Conservation (phyloP, 2,888 invertebrate genomes). For the Axea sp. region DNA sequence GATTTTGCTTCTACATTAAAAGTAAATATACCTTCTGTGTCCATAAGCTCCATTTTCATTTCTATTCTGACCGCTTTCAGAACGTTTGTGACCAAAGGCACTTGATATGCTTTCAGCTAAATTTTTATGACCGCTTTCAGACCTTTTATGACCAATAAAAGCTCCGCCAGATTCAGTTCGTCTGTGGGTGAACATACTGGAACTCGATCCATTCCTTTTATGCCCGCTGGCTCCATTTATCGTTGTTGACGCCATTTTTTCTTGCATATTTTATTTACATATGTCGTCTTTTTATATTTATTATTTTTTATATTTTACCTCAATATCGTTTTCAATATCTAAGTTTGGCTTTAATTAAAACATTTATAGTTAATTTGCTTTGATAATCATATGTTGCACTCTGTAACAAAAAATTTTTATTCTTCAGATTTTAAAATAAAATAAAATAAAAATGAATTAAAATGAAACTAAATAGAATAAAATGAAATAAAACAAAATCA, state of each 20-base stretch:
- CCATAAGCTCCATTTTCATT: conserved; percentile 74
- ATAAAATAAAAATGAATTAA: too few relatives aligned
- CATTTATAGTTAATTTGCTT: conserved; percentile 14
- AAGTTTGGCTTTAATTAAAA: conserved; percentile 11
- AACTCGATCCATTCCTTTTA: conserved; percentile 76
- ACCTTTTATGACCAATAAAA: conserved; percentile 75
- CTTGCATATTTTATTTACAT: conserved; percentile 24
- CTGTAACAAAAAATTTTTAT: conserved; percentile 17
- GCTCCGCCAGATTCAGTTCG: conserved; percentile 74
- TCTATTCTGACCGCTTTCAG: conserved; percentile 70
- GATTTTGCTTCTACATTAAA: too few relatives aligned
- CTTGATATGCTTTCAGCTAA: conserved; percentile 77
- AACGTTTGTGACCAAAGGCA: conserved; percentile 76
- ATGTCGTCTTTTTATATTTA: conserved; percentile 12
- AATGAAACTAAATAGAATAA: too few relatives aligned
- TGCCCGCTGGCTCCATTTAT: conserved; percentile 67
- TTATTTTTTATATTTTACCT: too few relatives aligned
- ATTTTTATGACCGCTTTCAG: conserved; percentile 75
- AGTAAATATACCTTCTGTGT: conserved; percentile 70
- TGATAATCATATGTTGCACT: conserved; percentile 24
- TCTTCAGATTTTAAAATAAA: background rate
- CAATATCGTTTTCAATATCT: conserved; percentile 5
- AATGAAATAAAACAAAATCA: too few relatives aligned
- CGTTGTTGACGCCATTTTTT: conserved; percentile 70
- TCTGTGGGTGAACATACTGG: conserved; percentile 76